Conservation (phyloP, 2,888 invertebrate genomes). For the Rhynchonema sp. region DNA sequence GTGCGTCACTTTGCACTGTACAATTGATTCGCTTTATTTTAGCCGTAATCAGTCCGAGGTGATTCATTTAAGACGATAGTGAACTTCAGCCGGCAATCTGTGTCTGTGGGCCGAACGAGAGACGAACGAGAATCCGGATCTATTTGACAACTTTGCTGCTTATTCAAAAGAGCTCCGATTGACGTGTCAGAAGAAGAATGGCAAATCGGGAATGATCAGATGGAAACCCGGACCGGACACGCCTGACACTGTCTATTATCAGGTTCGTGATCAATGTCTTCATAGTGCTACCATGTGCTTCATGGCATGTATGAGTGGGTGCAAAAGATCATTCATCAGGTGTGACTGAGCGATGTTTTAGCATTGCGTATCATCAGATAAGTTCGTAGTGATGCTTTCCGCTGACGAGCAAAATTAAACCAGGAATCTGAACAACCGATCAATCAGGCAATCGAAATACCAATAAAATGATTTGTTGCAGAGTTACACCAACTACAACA, state of each 20-base stretch:
- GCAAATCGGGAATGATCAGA: conserved; percentile 20
- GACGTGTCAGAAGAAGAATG: conserved; percentile 47
- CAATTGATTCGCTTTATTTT: not conserved
- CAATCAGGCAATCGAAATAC: no score
- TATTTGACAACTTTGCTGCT: conserved; percentile 55
- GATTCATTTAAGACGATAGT: no score
- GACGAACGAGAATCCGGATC: conserved; percentile 56
- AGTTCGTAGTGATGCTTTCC: no score
- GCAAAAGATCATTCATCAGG: no score
- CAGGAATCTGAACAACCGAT: no score
- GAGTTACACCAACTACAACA: conserved; percentile 74
- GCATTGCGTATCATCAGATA: no score
- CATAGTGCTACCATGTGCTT: no score
- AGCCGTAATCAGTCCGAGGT: no score
- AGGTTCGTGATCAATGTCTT: no score
- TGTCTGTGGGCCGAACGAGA: conserved; percentile 49
- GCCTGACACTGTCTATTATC: conserved; percentile 63
- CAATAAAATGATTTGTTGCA: conserved; percentile 34
- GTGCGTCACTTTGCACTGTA: not conserved
- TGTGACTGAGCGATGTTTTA: no score
- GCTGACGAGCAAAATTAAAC: no score
- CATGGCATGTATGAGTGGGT: no score
- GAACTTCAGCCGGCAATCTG: conserved; percentile 48
- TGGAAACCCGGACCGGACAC: conserved; percentile 60
- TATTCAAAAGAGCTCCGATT: conserved; percentile 56